Evolutionary conservation across 2,797 vertebrate genomes (phyloP).

Genomic region (Meda fulgida): DNA sequence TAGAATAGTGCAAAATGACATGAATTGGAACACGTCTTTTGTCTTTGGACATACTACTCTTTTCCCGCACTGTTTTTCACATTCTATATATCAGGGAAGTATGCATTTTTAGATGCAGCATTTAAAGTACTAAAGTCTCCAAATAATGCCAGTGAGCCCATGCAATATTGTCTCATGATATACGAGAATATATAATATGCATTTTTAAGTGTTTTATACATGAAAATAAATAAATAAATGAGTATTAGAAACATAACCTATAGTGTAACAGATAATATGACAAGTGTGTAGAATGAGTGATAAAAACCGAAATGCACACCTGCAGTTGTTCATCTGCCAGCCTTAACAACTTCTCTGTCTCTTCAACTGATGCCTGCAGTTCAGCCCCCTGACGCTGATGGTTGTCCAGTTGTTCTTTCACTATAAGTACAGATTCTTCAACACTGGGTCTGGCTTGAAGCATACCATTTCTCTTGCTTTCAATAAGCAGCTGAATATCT

Average conservation of each 20-base stretch:
- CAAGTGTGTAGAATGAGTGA: neutral
- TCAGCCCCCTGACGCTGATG: constrained; percentile 79
- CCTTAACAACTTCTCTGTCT: constrained; percentile 76
- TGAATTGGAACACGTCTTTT: neutral
- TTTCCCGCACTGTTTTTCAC: neutral
- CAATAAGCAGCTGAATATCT: constrained; percentile 73
- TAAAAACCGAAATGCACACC: constrained; percentile 70
- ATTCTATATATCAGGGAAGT: neutral
- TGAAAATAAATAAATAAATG: neutral
- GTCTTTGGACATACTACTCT: neutral
- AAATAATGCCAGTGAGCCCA: neutral
- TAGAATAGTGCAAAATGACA: neutral
- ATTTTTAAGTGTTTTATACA: neutral
- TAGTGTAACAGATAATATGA: neutral
- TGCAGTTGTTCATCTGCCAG: constrained; percentile 79
- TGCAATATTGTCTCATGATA: neutral
- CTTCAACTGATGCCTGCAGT: constrained; percentile 76
- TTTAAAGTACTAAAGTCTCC: neutral
- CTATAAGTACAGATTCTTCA: constrained; percentile 76
- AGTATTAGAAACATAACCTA: neutral
- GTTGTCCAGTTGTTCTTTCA: constrained; percentile 82
- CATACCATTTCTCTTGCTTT: constrained; percentile 63
- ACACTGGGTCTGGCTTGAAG: constrained; percentile 26
- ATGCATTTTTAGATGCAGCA: neutral
- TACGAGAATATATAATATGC: too few relatives aligned